Conservation (phyloP, 2,113 vertebrate genomes). For the Apaloderma vittatum region DNA sequence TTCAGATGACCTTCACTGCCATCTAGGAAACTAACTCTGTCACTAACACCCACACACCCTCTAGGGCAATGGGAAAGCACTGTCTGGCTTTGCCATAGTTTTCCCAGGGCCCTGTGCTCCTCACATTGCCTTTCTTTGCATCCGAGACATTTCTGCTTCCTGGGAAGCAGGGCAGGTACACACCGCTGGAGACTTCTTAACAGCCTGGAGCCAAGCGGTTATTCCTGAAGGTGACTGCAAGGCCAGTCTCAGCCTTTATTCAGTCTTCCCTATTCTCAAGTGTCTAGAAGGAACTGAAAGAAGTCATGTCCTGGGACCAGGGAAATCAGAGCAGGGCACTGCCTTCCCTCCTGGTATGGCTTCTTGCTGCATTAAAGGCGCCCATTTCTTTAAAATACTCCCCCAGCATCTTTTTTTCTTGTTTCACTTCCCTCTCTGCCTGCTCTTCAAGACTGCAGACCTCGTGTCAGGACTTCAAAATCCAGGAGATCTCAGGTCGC, state of each 20-base stretch:
- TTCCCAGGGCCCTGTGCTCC: not conserved
- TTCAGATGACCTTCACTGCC: not conserved
- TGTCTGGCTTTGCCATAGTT: not conserved
- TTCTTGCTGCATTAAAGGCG: not conserved
- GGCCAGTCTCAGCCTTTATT: not conserved
- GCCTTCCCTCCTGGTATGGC: accelerated
- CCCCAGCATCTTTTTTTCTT: not conserved
- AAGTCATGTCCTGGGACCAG: not conserved
- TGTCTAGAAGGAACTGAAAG: constrained; percentile 41
- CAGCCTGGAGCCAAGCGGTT: not conserved
- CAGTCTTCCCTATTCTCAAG: not conserved
- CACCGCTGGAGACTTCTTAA: not conserved
- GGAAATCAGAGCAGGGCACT: not conserved
- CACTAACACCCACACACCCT: not conserved
- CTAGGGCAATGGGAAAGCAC: not conserved
- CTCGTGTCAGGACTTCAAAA: not conserved
- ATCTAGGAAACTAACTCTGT: not conserved
- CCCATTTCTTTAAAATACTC: constrained; percentile 16
- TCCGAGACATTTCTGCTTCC: not conserved
- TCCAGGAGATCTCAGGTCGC: not conserved
- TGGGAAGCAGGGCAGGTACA: not conserved
- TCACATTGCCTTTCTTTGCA: not conserved
- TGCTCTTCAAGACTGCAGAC: not conserved
- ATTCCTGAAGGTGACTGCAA: not conserved
- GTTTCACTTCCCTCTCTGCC: constrained; percentile 21